These are phyloP conservation scores for Spatula clypeata DNA, from an alignment of 2,797 vertebrate species.

Conservation along the genomic window DNA sequence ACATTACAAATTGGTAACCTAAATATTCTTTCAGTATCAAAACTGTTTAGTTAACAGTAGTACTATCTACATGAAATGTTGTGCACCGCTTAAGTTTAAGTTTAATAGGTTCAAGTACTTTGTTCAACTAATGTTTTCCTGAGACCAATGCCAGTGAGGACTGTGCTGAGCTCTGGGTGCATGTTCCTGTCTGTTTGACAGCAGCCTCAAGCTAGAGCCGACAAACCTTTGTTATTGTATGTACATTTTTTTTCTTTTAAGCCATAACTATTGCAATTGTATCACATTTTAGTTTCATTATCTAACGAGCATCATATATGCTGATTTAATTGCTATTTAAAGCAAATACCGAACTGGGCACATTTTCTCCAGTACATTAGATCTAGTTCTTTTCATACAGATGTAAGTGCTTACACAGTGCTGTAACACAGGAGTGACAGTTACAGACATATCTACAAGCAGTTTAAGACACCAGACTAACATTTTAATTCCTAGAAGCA, in stretches of 20 bases:
- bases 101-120: conserved; percentile 19
- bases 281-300: background rate
- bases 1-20: background rate
- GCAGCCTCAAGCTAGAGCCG: background rate
- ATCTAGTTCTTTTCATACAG: background rate
- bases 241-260: background rate
- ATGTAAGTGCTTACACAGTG: background rate
- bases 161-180: conserved; percentile 43
- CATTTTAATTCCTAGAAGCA: background rate
- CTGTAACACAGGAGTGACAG: background rate
- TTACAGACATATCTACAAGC: background rate
- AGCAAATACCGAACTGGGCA: background rate
- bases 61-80: background rate
- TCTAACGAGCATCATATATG: background rate
- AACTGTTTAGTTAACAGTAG: background rate
- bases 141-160: conserved; percentile 42
- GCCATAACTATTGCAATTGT: background rate
- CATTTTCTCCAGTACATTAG: background rate
- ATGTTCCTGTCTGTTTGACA: conserved; percentile 17
- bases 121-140: conserved; percentile 57
- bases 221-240: background rate
- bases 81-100: conserved; percentile 8
- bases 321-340: background rate
- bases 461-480: background rate
- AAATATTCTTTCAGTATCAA: background rate